Evolutionary conservation across 2,113 vertebrate genomes (phyloP).

Genomic region (Mohoua ochrocephala): DNA sequence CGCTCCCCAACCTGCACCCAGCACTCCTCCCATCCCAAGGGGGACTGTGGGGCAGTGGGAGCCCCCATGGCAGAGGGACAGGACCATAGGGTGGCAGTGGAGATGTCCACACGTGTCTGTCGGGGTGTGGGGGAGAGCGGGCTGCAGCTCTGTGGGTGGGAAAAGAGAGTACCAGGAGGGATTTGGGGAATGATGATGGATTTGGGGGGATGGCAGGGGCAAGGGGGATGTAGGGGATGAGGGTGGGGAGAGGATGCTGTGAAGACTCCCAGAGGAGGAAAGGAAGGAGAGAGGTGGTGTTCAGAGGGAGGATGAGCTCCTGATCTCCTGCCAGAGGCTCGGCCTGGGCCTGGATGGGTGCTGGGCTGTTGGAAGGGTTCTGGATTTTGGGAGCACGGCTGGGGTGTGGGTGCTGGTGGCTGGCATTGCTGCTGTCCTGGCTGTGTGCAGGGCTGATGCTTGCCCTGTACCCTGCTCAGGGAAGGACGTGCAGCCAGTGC

Average conservation of each 20-base stretch:
- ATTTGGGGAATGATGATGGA: not conserved
- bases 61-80: not conserved
- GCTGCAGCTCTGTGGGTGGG: not conserved
- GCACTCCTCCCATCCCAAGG: not conserved
- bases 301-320: not conserved
- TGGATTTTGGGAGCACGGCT: not conserved
- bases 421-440: not conserved
- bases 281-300: not conserved
- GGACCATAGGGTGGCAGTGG: not conserved
- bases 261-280: not conserved
- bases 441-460: not conserved
- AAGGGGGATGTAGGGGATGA: no score
- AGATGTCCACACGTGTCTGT: not conserved
- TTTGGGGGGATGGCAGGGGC: not conserved
- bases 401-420: not conserved
- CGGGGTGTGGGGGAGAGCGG: accelerated
- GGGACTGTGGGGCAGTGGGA: not conserved
- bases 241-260: not conserved
- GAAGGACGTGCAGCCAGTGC: not conserved
- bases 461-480: not conserved
- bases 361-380: not conserved
- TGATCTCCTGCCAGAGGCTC: not conserved
- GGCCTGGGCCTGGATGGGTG: accelerated
- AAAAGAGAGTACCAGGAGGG: not conserved
- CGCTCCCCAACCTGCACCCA: accelerated